Conservation (phyloP, 2,888 invertebrate genomes). For the Hyppa rectilinea region DNA sequence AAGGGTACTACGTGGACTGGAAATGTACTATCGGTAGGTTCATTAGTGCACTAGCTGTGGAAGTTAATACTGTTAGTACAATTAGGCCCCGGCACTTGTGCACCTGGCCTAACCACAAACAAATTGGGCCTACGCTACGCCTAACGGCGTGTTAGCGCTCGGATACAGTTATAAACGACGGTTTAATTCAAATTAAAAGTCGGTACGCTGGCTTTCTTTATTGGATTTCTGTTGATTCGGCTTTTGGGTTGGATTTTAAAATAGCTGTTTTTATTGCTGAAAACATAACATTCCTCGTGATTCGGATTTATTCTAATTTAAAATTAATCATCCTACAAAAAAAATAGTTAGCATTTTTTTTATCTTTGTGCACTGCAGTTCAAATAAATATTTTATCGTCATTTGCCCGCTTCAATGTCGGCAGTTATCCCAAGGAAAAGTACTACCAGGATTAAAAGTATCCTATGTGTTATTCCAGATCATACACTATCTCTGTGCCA, state of each 20-base stretch:
- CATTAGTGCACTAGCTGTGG: slow-evolving; percentile 66
- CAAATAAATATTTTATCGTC: neutral
- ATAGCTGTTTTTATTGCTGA: neutral
- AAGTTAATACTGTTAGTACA: slow-evolving; percentile 73
- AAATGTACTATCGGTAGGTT: slow-evolving; percentile 56
- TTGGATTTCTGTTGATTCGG: slow-evolving; percentile 20
- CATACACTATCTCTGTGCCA: too few species aligned
- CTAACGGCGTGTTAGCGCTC: slow-evolving; percentile 57
- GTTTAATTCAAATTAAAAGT: slow-evolving; percentile 52
- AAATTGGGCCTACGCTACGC: slow-evolving; percentile 68
- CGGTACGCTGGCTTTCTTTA: slow-evolving; percentile 23
- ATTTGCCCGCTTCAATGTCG: too few species aligned
- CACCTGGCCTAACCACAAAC: slow-evolving; percentile 72
- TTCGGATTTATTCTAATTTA: neutral
- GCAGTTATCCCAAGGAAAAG: too few species aligned
- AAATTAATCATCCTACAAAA: neutral
- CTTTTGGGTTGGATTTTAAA: neutral
- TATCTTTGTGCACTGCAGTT: too few species aligned
- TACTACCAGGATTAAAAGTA: too few species aligned
- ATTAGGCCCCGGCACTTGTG: slow-evolving; percentile 68
- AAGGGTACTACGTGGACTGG: slow-evolving; percentile 10
- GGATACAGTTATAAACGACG: slow-evolving; percentile 59
- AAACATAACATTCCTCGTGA: too few species aligned
- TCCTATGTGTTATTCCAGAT: too few species aligned
- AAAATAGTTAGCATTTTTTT: neutral